Conservation (phyloP, 2,888 invertebrate species). For the Nephrotoma appendiculata region DNA sequence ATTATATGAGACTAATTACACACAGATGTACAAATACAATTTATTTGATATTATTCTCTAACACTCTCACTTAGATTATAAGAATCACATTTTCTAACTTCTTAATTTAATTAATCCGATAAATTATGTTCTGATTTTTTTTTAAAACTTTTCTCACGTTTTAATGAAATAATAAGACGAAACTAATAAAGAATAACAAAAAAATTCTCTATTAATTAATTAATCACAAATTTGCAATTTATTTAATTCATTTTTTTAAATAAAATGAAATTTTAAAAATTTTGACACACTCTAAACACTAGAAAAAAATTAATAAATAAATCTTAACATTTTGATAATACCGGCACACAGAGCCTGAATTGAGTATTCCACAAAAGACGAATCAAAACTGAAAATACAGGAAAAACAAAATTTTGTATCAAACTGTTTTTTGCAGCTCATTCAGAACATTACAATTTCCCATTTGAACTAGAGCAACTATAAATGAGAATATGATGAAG, state of each 20-base stretch:
- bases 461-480: background rate
- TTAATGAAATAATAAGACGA: background rate
- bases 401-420: background rate
- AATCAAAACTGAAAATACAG: background rate
- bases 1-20: background rate
- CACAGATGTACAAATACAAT: background rate
- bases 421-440: background rate
- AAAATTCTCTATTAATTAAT: background rate
- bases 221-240: too few species aligned
- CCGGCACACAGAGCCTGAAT: background rate
- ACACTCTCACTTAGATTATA: background rate
- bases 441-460: background rate
- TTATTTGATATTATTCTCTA: too few species aligned
- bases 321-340: too few species aligned
- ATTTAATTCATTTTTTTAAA: too few species aligned
- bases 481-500: background rate
- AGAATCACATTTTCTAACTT: background rate
- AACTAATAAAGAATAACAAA: background rate
- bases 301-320: background rate
- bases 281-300: background rate
- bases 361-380: background rate
- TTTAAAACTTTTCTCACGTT: background rate
- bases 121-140: too few species aligned
- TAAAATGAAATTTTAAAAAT: too few species aligned
- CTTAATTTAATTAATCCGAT: background rate